Base-by-base conservation (phyloP, 1,140 invertebrate genomes). In the Drosophila willistoni region DNA sequence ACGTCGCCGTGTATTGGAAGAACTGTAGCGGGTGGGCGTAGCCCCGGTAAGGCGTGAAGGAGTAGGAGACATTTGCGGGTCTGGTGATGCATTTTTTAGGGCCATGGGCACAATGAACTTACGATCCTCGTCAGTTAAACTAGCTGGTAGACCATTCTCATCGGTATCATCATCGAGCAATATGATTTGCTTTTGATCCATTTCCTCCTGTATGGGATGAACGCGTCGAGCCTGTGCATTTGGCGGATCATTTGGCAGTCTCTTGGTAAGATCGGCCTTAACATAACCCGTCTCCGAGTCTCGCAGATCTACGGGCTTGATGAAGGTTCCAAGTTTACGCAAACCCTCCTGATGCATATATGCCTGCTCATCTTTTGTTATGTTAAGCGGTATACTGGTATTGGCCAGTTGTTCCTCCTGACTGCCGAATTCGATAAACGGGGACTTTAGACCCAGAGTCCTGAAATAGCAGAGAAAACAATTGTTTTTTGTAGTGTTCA, bases 51-150 rank as follows among this genome's bases (percentile, higher is more conserved):
- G 22, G 4, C 68, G 62, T 34, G 56, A 64, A 33, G 65, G 67
- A 7, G 59, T 55, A 7, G 68, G 42, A 3, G 70, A 4, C 76
- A 70, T 64, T 5, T 73, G 74, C 7, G 80, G 67, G 75, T 92
- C 91, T 3, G 87, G 81, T 44, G 90, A 77, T 33, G 85, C 70
- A 71, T 91, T 91, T 47, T 92, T 92, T 34, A 92, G 63, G 36
- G 91, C 91, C 91, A 92, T 91, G 7, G 91, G 91, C 51, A 92
- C 90, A 51, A 92, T 92, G 29, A 92, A 92, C 68, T 91, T 92
- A 9, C 86, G 86, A 60, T 92, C 91, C 66, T 89, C 86, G 42
- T 91, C 84, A 13, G 83, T 91, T 13, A 91, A 63, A 71, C 90
- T 90, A 69, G 87, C 75, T 1, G 90, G 86, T 39, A 90, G 68